phyloP scores from a whole-genome alignment of 2,113 vertebrate genomes.

The Xiphophorus couchianus region DNA sequence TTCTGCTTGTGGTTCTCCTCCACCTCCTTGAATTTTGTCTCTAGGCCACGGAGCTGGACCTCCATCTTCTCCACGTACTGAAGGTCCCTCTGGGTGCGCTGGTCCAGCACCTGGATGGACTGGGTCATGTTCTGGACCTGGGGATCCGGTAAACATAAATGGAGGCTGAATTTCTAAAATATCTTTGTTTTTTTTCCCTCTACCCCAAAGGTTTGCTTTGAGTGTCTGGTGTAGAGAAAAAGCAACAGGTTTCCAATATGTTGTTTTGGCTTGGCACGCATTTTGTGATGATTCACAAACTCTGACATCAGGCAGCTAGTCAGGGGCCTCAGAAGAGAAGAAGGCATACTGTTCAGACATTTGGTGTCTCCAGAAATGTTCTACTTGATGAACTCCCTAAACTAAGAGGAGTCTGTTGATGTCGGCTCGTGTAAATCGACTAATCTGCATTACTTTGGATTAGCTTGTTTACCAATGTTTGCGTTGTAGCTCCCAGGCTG shows the following conservation, averaged over 20 bases:
- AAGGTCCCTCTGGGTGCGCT: conserved; percentile 94
- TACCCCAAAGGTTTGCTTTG: neutral
- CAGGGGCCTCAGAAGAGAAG: conserved; percentile 49
- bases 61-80: conserved; percentile 99
- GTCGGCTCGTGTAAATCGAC: neutral
- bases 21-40: conserved; percentile 97
- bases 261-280: conserved; percentile 24
- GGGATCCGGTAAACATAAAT: neutral
- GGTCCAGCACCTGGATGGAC: conserved; percentile 97
- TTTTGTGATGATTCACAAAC: conserved; percentile 43
- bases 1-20: conserved; percentile 98
- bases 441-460: neutral
- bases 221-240: conserved; percentile 6
- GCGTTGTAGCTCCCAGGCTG: neutral
- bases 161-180: neutral
- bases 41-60: conserved; percentile 95
- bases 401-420: conserved; percentile 2
- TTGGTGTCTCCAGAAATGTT: conserved; percentile 36
- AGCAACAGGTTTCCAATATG: conserved; percentile 51
- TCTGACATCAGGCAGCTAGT: conserved; percentile 49
- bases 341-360: conserved; percentile 57
- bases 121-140: conserved; percentile 99
- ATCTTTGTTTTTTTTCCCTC: neutral
- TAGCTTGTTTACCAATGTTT: neutral
- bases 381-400: conserved; percentile 4